Percentiles rank a stretch among this genome's conserved stretches.
These are phyloP conservation scores for Probaryconus sp. DNA, from an alignment of 1,140 invertebrate species.

Conservation along the genomic window DNA sequence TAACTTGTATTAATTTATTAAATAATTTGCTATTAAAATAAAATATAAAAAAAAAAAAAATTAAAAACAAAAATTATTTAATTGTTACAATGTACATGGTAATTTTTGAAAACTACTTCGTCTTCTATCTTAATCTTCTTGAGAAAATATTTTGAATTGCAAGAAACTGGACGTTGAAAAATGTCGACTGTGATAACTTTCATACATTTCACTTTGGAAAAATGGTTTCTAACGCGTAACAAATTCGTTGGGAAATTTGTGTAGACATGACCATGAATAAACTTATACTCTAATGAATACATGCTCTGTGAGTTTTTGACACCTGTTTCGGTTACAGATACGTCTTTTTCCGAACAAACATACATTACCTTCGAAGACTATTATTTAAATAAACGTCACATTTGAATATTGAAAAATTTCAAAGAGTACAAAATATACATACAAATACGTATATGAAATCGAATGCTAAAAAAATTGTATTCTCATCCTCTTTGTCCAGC, in stretches of 20 bases:
- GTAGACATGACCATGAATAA: slow-evolving; percentile 48
- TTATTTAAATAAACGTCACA: too few relatives aligned
- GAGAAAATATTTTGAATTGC: too few relatives aligned
- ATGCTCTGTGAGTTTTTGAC: slow-evolving; percentile 37
- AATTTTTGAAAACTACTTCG: too few relatives aligned
- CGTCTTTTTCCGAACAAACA: too few relatives aligned
- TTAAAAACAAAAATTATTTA: too few relatives aligned
- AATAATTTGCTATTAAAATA: too few relatives aligned
- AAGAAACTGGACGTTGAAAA: background rate
- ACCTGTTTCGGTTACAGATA: background rate
- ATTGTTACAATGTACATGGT: too few relatives aligned
- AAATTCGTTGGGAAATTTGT: slow-evolving; percentile 34
- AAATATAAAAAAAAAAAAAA: too few relatives aligned
- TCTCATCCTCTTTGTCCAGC: too few relatives aligned
- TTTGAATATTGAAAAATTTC: slow-evolving; percentile 34
- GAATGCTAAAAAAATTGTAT: slow-evolving; percentile 9
- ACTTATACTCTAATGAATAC: slow-evolving; percentile 32
- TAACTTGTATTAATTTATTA: too few relatives aligned
- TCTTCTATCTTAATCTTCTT: too few relatives aligned
- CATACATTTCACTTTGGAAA: background rate
- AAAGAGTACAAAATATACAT: background rate
- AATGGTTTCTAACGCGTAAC: slow-evolving; percentile 21
- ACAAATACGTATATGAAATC: background rate
- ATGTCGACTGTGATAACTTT: background rate
- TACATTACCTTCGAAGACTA: too few relatives aligned